A percentile compares a stretch with the other conserved stretches of the same genome.
phyloP scores from a whole-genome alignment of 2,888 invertebrate genomes.

The Stenoptilia bipunctidactyla region DNA sequence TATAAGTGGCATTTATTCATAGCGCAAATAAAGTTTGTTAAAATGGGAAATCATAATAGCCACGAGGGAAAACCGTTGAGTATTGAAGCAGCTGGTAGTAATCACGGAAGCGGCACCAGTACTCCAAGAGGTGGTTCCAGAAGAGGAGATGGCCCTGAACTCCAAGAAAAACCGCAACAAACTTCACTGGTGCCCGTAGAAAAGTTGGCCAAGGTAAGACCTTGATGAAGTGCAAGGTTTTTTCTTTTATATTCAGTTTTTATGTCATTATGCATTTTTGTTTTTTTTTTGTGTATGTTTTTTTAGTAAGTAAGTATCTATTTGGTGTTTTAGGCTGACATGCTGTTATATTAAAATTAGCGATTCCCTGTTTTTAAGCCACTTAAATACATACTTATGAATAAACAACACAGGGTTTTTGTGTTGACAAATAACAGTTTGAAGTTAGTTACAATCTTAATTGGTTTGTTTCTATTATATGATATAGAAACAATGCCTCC shows the following conservation, averaged over 20 bases:
- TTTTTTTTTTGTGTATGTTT: no score
- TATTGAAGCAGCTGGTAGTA: not conserved
- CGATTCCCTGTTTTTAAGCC: no score
- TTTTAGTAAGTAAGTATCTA: no score
- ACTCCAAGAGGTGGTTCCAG: slow-evolving; percentile 52
- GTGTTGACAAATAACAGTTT: no score
- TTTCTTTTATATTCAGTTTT: not conserved
- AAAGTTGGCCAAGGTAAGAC: slow-evolving; percentile 79
- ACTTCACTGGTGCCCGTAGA: slow-evolving; percentile 80
- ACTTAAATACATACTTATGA: no score
- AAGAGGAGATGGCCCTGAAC: slow-evolving; percentile 66
- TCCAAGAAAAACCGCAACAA: slow-evolving; percentile 49
- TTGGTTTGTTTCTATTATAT: no score
- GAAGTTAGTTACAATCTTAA: no score
- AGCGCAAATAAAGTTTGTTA: not conserved
- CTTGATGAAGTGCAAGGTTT: slow-evolving; percentile 9
- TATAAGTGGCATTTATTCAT: not conserved
- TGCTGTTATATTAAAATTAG: no score
- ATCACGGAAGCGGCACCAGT: slow-evolving; percentile 37
- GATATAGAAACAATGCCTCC: no score
- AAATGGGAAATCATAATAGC: slow-evolving; percentile 54
- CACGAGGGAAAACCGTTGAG: slow-evolving; percentile 35
- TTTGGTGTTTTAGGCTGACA: no score
- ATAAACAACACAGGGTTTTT: no score
- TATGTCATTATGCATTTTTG: no score